These are phyloP conservation scores for Bettongia penicillata DNA, from an alignment of 2,113 vertebrate species.

Conservation along the genomic window DNA sequence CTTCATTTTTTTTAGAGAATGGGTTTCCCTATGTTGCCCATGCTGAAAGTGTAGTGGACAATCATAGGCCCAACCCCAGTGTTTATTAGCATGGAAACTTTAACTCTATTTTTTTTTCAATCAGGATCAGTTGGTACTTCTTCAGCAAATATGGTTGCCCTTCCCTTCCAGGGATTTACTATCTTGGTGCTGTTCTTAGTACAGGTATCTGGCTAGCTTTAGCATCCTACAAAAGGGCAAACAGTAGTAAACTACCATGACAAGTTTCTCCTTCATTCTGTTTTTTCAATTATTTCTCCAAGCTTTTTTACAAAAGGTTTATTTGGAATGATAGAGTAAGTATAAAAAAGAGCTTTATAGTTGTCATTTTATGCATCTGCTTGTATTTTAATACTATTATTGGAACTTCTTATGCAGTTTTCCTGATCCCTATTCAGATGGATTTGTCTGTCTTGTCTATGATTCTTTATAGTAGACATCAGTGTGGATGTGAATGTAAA, in stretches of 20 bases:
- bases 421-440: neutral
- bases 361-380: neutral
- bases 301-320: neutral
- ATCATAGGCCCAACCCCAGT: neutral
- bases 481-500: neutral
- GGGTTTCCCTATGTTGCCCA: neutral
- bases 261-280: neutral
- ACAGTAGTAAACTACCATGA: neutral
- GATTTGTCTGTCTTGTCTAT: neutral
- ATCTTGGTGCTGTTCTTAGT: neutral
- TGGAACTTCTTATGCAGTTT: neutral
- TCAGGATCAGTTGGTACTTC: neutral
- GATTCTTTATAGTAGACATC: neutral
- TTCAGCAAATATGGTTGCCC: neutral
- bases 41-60: neutral
- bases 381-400: neutral
- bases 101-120: neutral
- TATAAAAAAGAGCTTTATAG: neutral
- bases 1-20: neutral
- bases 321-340: neutral
- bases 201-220: neutral
- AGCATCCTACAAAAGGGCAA: neutral
- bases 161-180: neutral
- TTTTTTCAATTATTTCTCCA: neutral
- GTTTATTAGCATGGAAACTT: neutral